Percentiles rank a stretch among this genome's conserved stretches.
Evolutionary conservation across 2,113 vertebrate species (phyloP).

Genomic region (Choloepus hoffmanni): DNA sequence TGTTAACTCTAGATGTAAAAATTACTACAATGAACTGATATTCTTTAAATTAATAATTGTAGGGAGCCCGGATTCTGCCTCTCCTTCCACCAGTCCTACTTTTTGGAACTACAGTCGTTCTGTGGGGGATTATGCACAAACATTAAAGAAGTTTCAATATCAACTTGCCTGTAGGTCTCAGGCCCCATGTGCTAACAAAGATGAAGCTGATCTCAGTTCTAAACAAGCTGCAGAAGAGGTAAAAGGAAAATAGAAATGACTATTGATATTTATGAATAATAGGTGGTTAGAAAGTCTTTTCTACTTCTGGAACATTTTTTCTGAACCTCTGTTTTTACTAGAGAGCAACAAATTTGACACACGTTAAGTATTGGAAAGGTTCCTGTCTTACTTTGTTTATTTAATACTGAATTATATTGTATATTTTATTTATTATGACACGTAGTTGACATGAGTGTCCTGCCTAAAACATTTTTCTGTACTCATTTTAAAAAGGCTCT

Average conservation of each 20-base stretch:
- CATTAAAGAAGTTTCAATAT: conserved; percentile 94
- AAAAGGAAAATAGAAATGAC: neutral
- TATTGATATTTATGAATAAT: neutral
- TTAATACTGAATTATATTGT: neutral
- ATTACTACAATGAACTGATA: neutral
- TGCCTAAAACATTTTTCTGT: conserved; percentile 32
- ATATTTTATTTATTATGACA: neutral
- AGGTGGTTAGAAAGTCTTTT: neutral
- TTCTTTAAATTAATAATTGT: neutral
- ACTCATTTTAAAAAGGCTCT: conserved; percentile 13
- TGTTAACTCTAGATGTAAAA: neutral
- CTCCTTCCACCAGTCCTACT: conserved; percentile 88
- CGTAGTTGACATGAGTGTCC: neutral
- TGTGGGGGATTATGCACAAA: conserved; percentile 93
- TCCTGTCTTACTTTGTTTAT: neutral
- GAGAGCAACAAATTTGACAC: conserved; percentile 5
- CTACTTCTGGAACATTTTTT: neutral
- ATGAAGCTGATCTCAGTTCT: conserved; percentile 95
- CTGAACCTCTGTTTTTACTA: neutral
- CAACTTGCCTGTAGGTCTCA: conserved; percentile 95
- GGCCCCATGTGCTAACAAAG: conserved; percentile 93
- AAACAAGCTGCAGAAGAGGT: conserved; percentile 88
- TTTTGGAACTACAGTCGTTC: conserved; percentile 98
- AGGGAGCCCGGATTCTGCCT: too few relatives aligned
- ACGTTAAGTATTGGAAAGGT: neutral